These are phyloP conservation scores for Glyptemys insculpta DNA, from an alignment of 2,797 vertebrate genomes.

Conservation along the genomic window DNA sequence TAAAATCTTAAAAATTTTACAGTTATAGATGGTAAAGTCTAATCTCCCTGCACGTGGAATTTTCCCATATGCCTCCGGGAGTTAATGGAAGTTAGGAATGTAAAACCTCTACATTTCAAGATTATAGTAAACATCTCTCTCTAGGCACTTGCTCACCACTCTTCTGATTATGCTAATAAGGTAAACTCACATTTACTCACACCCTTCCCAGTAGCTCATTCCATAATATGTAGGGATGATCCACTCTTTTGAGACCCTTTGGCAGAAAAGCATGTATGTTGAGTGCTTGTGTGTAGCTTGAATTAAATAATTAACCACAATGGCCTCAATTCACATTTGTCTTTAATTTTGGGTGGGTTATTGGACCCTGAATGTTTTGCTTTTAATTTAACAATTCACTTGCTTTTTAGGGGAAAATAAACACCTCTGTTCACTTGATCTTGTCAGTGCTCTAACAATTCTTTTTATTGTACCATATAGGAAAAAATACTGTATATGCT, in stretches of 20 bases:
- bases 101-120: not conserved
- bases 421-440: not conserved
- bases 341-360: not conserved
- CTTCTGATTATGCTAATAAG: not conserved
- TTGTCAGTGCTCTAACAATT: not conserved
- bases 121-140: not conserved
- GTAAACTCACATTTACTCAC: not conserved
- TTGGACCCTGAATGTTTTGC: not conserved
- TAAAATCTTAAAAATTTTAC: not conserved
- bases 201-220: not conserved
- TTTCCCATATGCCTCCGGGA: not conserved
- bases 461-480: not conserved
- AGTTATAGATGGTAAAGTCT: not conserved
- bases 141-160: not conserved
- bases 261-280: not conserved
- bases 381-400: not conserved
- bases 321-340: not conserved
- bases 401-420: slow-evolving; percentile 15
- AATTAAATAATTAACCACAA: slow-evolving; percentile 15
- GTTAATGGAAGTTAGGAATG: not conserved
- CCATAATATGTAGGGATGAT: not conserved
- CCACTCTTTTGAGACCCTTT: not conserved
- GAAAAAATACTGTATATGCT: not conserved
- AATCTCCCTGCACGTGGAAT: slow-evolving; percentile 20
- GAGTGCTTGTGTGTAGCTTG: not conserved